Base-by-base conservation (phyloP, 2,113 vertebrate species). In the Tauraco erythrolophus region DNA sequence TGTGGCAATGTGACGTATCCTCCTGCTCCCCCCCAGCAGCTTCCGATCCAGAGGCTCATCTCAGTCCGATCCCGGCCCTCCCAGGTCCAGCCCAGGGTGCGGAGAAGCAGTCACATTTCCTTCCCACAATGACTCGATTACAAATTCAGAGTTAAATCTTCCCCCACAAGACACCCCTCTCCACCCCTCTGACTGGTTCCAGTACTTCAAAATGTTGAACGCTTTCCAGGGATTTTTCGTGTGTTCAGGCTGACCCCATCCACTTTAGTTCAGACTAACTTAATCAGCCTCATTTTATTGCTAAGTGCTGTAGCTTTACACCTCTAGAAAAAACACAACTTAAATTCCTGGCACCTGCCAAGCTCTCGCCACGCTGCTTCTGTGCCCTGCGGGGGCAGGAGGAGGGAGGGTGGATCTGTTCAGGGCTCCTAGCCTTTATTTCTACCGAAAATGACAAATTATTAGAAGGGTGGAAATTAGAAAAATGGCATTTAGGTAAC, bases 131-230 rank as follows among this genome's bases (percentile, higher is more conserved):
- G 39, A 16, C 71, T 78, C 30, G 7, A 89, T 95, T 86, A 91
- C 22, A 51, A 86, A 96, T 96, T 84, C 93, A 84, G 83, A 89
- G 95, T 50, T 87, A 78, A 84, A 81, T 70, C 94, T 92, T 94
- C 96, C 80, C 95, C 95, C 96, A 61, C 92, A 62, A 56, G 71
- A 41, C 3, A 1, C 35, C 75, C 90, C n/a, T 68, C 64, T 60
- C 41, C 51, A 9, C 41, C 61, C 39, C 50, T 84, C 41, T 14
- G 48, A 12, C 45, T 82, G 53, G 39, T 84, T 56, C 92, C 89
- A 72, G 25, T 0, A 0, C 37, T 74, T 60, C 4, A 6, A 75
- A 75, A 7, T 3, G n/a, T 80, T 91, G 83, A 84, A 94, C 31
- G 3, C 72, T 95, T 96, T 90, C 91, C 94, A 96, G 87, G 93